These are phyloP conservation scores for Tyrannus savana DNA, from an alignment of 2,113 vertebrate genomes.

Conservation along the genomic window DNA sequence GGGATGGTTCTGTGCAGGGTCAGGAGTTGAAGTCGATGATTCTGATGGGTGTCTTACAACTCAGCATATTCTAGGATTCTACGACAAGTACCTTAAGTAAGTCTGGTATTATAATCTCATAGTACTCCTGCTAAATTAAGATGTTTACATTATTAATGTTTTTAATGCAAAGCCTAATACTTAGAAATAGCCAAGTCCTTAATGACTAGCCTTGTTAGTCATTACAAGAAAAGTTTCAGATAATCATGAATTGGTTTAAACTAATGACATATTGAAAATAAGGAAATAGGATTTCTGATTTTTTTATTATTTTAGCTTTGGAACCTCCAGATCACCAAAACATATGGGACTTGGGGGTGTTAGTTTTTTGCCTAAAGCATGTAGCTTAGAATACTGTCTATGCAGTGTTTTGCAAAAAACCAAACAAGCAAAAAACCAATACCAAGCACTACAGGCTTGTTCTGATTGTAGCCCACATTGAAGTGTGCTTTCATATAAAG, in stretches of 20 bases:
- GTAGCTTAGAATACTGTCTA: background rate
- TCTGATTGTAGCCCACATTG: background rate
- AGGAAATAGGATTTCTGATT: background rate
- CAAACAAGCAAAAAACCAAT: background rate
- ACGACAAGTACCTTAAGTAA: background rate
- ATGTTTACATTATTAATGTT: background rate
- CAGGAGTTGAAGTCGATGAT: background rate
- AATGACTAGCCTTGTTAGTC: background rate
- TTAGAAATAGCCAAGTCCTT: background rate
- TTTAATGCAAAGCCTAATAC: background rate
- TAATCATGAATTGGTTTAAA: background rate
- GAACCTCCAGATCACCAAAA: background rate
- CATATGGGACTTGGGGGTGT: fast-evolving
- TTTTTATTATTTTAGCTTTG: background rate
- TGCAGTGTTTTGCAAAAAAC: background rate
- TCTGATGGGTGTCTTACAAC: background rate
- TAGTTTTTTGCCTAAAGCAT: background rate
- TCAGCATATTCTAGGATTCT: background rate
- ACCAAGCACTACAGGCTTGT: background rate
- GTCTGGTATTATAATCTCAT: background rate
- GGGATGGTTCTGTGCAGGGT: background rate
- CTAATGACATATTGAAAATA: background rate
- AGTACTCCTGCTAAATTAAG: background rate
- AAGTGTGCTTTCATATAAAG: background rate
- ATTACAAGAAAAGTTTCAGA: background rate